Evolutionary conservation across 2,888 invertebrate genomes (phyloP).

Genomic region (Drosophila monieri): DNA sequence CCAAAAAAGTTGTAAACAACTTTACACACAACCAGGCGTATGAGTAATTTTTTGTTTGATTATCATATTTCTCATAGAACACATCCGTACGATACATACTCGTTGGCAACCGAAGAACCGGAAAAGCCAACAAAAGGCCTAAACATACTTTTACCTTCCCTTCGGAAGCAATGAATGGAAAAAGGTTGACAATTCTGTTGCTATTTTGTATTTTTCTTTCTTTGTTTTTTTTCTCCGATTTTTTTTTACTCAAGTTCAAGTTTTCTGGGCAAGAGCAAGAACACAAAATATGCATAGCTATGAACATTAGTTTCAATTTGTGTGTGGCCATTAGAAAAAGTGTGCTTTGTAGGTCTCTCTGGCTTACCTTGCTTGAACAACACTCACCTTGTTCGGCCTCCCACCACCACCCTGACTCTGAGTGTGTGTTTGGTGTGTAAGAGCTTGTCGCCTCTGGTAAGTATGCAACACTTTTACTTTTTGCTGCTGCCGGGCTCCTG

Average conservation of each 20-base stretch:
- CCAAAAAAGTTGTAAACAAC: slow-evolving; percentile 35
- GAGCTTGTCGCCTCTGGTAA: slow-evolving; percentile 54
- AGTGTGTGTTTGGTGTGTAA: slow-evolving; percentile 16
- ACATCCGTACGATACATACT: too few relatives aligned
- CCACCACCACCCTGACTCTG: background rate
- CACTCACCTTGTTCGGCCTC: slow-evolving; percentile 17
- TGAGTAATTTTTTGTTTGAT: slow-evolving; percentile 44
- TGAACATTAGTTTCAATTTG: slow-evolving; percentile 50
- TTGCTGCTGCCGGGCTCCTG: slow-evolving; percentile 8
- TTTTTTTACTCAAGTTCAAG: slow-evolving; percentile 42
- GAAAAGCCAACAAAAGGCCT: slow-evolving; percentile 45
- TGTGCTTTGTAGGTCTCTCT: slow-evolving; percentile 30
- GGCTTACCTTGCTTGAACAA: slow-evolving; percentile 34
- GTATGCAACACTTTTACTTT: slow-evolving; percentile 71
- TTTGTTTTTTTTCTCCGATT: slow-evolving; percentile 34
- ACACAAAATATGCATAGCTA: slow-evolving; percentile 40
- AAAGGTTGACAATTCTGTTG: slow-evolving; percentile 62
- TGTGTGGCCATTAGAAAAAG: slow-evolving; percentile 34
- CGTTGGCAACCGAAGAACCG: slow-evolving; percentile 11
- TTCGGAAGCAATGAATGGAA: slow-evolving; percentile 27
- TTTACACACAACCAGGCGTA: slow-evolving; percentile 24
- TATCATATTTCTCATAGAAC: slow-evolving; percentile 30
- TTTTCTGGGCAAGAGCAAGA: slow-evolving; percentile 28
- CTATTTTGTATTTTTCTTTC: slow-evolving; percentile 7
- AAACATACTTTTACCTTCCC: slow-evolving; percentile 38